A percentile compares a stretch with the other conserved stretches of the same genome.
Conservation (phyloP, 2,113 vertebrate genomes). For the Poeciliopsis occidentalis region DNA sequence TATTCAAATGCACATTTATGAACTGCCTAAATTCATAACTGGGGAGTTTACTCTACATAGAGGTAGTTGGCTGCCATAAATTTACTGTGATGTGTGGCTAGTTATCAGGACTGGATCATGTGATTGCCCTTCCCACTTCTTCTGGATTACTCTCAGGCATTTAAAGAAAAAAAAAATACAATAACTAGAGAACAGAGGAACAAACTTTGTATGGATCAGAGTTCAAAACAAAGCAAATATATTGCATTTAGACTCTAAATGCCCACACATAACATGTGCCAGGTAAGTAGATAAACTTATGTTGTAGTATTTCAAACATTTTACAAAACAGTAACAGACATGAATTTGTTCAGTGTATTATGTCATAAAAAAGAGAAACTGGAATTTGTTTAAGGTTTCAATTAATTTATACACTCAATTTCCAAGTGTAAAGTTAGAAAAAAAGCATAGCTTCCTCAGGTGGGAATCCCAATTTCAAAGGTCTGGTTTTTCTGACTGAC, state of each 20-base stretch:
- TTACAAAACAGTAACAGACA: too few species aligned
- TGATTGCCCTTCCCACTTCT: conserved; percentile 51
- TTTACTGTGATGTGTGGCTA: neutral
- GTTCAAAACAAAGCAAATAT: conserved; percentile 5
- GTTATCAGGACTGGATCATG: conserved; percentile 59
- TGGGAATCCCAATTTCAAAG: too few species aligned
- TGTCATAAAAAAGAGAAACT: too few species aligned
- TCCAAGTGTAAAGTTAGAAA: neutral
- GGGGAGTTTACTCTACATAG: conserved; percentile 28
- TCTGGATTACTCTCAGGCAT: conserved; percentile 11
- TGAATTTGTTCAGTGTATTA: too few species aligned
- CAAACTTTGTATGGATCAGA: neutral
- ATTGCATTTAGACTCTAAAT: too few species aligned
- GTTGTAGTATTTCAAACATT: too few species aligned
- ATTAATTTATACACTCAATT: neutral
- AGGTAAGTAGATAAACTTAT: neutral
- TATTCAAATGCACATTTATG: conserved; percentile 3
- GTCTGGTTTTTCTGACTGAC: too few species aligned
- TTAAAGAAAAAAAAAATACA: conserved; percentile 11
- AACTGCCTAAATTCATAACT: conserved; percentile 33
- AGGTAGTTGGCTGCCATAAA: conserved; percentile 12
- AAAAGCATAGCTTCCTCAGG: too few species aligned
- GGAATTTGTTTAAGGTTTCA: neutral
- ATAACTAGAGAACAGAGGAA: neutral
- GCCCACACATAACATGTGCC: too few species aligned